These are phyloP conservation scores for Eupithecia pulchellata DNA, from an alignment of 2,888 invertebrate genomes.

Conservation along the genomic window DNA sequence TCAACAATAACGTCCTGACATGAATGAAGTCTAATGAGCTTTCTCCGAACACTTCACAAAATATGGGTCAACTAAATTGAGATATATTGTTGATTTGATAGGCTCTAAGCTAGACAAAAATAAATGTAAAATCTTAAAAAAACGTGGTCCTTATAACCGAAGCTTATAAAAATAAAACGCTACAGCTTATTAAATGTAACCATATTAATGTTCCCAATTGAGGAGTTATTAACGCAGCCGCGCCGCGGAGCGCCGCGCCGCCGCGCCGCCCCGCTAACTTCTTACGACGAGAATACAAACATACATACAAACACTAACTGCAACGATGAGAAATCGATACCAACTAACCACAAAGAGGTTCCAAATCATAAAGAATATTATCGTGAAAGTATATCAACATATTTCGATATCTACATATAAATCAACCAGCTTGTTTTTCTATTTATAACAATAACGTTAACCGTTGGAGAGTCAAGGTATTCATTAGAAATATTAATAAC, in stretches of 20 bases:
- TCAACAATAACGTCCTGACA: slow-evolving; percentile 36
- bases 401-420: slow-evolving; percentile 3
- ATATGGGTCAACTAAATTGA: slow-evolving; percentile 42
- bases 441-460: slow-evolving; percentile 23
- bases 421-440: slow-evolving; percentile 15
- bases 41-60: slow-evolving; percentile 48
- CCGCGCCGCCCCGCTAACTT: slow-evolving; percentile 57
- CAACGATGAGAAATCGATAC: slow-evolving; percentile 29
- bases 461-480: slow-evolving; percentile 23
- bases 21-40: slow-evolving; percentile 55
- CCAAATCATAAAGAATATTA: slow-evolving; percentile 13
- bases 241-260: slow-evolving; percentile 60
- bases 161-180: slow-evolving; percentile 19
- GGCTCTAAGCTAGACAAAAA: slow-evolving; percentile 21
- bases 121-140: background rate
- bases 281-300: slow-evolving; percentile 55
- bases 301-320: slow-evolving; percentile 51
- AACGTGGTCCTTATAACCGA: background rate
- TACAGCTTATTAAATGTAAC: slow-evolving; percentile 22
- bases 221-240: slow-evolving; percentile 69
- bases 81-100: background rate
- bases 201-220: slow-evolving; percentile 67
- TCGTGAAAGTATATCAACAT: background rate
- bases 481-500: slow-evolving; percentile 33
- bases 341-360: slow-evolving; percentile 15